These are phyloP conservation scores for Leptosomus discolor DNA, from an alignment of 2,113 vertebrate genomes.

Conservation along the genomic window DNA sequence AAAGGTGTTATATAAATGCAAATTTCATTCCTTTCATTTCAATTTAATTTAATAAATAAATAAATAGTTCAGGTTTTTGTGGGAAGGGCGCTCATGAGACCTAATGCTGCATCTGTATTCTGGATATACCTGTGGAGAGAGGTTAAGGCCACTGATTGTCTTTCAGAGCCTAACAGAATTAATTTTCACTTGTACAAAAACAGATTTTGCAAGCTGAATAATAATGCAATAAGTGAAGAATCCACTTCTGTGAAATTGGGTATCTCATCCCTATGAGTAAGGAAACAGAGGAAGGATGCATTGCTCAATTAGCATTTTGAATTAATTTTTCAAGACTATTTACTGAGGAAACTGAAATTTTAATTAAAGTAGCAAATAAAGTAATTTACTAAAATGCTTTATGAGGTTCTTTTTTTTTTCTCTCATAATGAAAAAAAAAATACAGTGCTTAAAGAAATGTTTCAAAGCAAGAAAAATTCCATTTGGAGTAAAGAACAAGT, in stretches of 20 bases:
- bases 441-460: not conserved
- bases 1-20: conserved; percentile 61
- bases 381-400: conserved; percentile 46
- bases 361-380: conserved; percentile 69
- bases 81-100: not conserved
- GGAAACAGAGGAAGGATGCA: conserved; percentile 16
- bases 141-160: conserved; percentile 53
- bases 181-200: conserved; percentile 34
- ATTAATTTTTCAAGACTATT: conserved; percentile 63
- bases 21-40: conserved; percentile 34
- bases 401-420: not conserved
- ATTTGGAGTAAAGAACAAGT: not conserved
- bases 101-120: conserved; percentile 2
- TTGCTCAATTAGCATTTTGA: conserved; percentile 57
- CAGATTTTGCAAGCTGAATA: conserved; percentile 51
- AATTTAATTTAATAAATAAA: conserved; percentile 57
- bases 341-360: conserved; percentile 67
- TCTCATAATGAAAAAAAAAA: not conserved
- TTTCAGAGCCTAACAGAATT: conserved; percentile 48
- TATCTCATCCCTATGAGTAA: conserved; percentile 26
- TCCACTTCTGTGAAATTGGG: conserved; percentile 8
- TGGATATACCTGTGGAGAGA: not conserved
- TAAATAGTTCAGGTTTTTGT: not conserved
- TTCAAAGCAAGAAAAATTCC: conserved; percentile 14
- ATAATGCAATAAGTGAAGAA: conserved; percentile 29